Evolutionary conservation across 2,888 invertebrate species (phyloP), one percentile per base, ranked within the genome.

Genomic region (Microctonus brassicae): DNA sequence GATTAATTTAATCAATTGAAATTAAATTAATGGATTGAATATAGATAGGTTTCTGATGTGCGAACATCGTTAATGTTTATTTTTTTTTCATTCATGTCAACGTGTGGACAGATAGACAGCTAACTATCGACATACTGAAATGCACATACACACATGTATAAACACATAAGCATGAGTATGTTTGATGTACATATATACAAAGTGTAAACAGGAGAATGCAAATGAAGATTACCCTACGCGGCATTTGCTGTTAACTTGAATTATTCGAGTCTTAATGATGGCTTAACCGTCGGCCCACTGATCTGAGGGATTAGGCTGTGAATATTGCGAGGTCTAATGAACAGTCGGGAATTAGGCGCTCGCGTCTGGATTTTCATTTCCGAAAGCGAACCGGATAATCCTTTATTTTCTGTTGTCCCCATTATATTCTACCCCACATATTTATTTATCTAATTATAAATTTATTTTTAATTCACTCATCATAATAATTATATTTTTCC

Each of bases 181-280:
- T 52, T 68, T 55, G 65, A 29, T 26, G 47, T 66, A 53, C 34
- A 68, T 52, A 70, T 55, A 65, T 42, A 47, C 69, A 66, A 76
- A 79, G 73, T 74, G 78, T 79, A 82, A 82, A 82, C 81, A 84
- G 82, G 83, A 80, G 83, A 86, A 87, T 87, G 87, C 86, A 87
- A 87, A 87, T 87, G 79, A 82, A 87, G 87, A 87, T 87, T 86
- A 87, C 82, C 82, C 82, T 79, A 79, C 81, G 77, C 79, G 77
- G 74, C 73, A 78, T 78, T 80, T 74, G 82, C 86, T 83, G 86
- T 86, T 87, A 86, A 86, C 87, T 84, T 87, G 87, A 87, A 87
- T 87, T 87, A 87, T 87, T 87, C 87, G 87, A 87, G 85, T 87
- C 87, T 87, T 86, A 87, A 87, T 86, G 86, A 87, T 84, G 85